Conservation (phyloP, 2,797 vertebrate genomes). For the Alfaro cultratus region DNA sequence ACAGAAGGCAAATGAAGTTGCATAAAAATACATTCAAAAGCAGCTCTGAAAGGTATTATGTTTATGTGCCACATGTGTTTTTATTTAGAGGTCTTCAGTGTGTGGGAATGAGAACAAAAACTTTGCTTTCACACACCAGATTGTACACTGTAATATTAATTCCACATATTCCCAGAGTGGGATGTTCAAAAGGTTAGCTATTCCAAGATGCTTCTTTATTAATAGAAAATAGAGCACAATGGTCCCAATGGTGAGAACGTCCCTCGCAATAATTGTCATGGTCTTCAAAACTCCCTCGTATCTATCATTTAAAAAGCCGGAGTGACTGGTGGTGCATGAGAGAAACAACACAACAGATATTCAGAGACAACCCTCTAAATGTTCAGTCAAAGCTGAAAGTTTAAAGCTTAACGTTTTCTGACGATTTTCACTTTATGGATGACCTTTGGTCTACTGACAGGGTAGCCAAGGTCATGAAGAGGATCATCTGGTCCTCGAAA, state of each 20-base stretch:
- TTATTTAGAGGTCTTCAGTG: slow-evolving; percentile 16
- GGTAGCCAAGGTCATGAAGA: slow-evolving; percentile 51
- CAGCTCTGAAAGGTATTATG: neutral
- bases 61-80: neutral
- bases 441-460: slow-evolving; percentile 40
- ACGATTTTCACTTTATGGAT: slow-evolving; percentile 31
- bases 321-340: slow-evolving; percentile 34
- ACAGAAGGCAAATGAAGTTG: neutral
- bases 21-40: slow-evolving; percentile 1
- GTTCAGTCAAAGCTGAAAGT: slow-evolving; percentile 34
- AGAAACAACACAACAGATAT: slow-evolving; percentile 20
- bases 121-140: slow-evolving; percentile 18
- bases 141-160: slow-evolving; percentile 68
- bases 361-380: slow-evolving; percentile 6
- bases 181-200: slow-evolving; percentile 70
- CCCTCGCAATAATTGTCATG: slow-evolving; percentile 53
- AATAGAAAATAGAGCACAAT: slow-evolving; percentile 71
- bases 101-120: slow-evolving; percentile 38
- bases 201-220: slow-evolving; percentile 71
- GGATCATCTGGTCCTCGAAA: slow-evolving; percentile 30
- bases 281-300: slow-evolving; percentile 38
- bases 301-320: slow-evolving; percentile 36
- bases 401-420: slow-evolving; percentile 19
- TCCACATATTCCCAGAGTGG: slow-evolving; percentile 54
- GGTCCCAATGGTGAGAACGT: slow-evolving; percentile 37